Base-by-base conservation (phyloP, 2,797 vertebrate genomes). In the Myripristis murdjan region DNA sequence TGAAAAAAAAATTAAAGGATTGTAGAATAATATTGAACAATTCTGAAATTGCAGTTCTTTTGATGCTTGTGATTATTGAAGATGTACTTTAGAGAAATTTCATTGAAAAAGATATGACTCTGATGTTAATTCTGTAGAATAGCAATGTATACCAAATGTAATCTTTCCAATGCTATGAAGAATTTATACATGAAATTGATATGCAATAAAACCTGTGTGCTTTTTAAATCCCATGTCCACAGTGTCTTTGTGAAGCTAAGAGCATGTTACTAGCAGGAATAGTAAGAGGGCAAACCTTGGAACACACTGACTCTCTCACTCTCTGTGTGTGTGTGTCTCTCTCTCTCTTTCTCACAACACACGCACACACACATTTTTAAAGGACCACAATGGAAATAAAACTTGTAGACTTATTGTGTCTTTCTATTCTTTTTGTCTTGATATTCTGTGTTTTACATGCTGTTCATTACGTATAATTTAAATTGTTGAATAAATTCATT, bases 171-270 rank as follows among this genome's bases (percentile, higher is more conserved):
- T 96, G 97, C 96, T 96, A 97, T 97, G 89, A 97, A 96, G 96
- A 97, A 96, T 98, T 99, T 98, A 98, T 98, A 98, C 97, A 96
- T 97, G 96, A 98, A 96, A 98, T 97, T 97, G 97, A 98, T 97
- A 97, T 97, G 97, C 97, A 99, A 98, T 98, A 99, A 95, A 99
- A 99, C 96, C 96, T 96, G 97, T 98, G 97, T 99, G 98, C 96
- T 99, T 98, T 96, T 97, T 99, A 96, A 96, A 95, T 88, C 82
- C 82, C 49, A 43, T 18, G 86, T 80, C 69, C 41, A 5, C 48
- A 55, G 52, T 73, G 66, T 57, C 1, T 88, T 73, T 84, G 1
- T 49, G 22, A n/a, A 12, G 35, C 35, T 37, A 37, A 11, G 10
- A 37, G 35, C 11, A 37, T n/a, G n/a, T n/a, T n/a, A n/a, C n/a